These are phyloP conservation scores for Gryllus bimaculatus DNA, from an alignment of 1,140 invertebrate species.

Conservation along the genomic window DNA sequence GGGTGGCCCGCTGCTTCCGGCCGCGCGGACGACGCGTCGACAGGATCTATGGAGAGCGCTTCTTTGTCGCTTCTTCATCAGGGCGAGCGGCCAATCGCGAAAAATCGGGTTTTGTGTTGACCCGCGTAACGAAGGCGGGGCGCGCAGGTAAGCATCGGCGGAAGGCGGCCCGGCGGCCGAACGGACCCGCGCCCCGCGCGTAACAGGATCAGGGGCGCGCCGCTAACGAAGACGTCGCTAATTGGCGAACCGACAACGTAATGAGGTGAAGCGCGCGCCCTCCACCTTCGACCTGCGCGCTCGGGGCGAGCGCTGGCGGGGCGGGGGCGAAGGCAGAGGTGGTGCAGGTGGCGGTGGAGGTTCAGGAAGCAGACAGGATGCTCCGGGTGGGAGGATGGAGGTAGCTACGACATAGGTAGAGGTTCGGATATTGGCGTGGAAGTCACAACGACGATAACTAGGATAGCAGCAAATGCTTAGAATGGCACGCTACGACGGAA, in stretches of 20 bases:
- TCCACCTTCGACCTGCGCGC: background rate
- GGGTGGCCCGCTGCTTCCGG: no score
- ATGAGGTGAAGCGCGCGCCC: background rate
- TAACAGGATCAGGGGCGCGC: background rate
- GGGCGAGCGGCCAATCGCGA: background rate
- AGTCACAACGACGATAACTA: no score
- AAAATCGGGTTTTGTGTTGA: background rate
- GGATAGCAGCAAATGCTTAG: no score
- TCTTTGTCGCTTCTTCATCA: conserved; percentile 4
- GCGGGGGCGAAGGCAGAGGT: no score
- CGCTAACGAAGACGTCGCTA: background rate
- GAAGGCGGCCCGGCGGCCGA: background rate
- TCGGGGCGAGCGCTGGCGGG: background rate
- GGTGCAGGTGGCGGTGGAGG: no score
- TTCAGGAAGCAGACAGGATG: background rate
- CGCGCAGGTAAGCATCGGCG: background rate
- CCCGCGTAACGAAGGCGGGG: background rate
- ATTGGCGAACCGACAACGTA: background rate
- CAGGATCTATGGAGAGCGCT: background rate
- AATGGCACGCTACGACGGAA: no score
- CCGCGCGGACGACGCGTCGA: background rate
- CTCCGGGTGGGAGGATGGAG: background rate
- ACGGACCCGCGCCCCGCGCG: background rate
- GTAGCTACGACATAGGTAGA: no score
- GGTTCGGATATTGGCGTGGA: no score